Evolutionary conservation across 2,888 invertebrate species (phyloP).

Genomic region (Chydorus sphaericus): DNA sequence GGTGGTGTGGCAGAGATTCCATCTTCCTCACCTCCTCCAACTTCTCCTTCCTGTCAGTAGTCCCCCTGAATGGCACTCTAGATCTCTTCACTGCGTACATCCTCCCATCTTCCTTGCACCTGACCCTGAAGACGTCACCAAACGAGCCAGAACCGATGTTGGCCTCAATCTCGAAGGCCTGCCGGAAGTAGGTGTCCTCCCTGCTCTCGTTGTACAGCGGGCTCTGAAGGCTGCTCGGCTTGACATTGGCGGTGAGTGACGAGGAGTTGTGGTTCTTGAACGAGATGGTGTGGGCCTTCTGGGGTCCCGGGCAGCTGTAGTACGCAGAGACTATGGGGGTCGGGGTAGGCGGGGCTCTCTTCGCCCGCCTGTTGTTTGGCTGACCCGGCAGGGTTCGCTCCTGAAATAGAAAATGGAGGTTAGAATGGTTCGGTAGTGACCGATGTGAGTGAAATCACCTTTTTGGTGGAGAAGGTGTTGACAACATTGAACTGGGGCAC

Average conservation of each 20-base stretch:
- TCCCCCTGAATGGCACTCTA: conserved; percentile 41
- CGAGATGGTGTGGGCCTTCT: conserved; percentile 5
- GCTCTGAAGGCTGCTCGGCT: too few species aligned
- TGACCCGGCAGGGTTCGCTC: background rate
- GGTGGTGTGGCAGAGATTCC: conserved; percentile 48
- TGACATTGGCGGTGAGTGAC: conserved; percentile 1
- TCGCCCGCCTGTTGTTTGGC: too few species aligned
- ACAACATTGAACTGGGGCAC: conserved; percentile 5
- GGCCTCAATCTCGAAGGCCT: conserved; percentile 44
- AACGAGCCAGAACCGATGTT: conserved; percentile 59
- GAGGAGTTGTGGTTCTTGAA: background rate
- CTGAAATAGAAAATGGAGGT: background rate
- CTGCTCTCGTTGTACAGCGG: conserved; percentile 27
- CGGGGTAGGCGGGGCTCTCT: background rate
- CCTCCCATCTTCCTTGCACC: conserved; percentile 45
- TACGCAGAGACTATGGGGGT: background rate
- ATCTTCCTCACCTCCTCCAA: conserved; percentile 51
- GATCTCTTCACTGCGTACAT: conserved; percentile 56
- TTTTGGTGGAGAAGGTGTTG: conserved; percentile 13
- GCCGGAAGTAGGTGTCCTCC: conserved; percentile 45
- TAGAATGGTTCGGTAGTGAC: background rate
- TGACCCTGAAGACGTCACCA: conserved; percentile 54
- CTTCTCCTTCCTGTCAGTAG: conserved; percentile 39
- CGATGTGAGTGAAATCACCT: background rate
- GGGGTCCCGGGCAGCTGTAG: conserved; percentile 9